Evolutionary conservation across 2,888 invertebrate species (phyloP).

Genomic region (Amblyteles armatorius): DNA sequence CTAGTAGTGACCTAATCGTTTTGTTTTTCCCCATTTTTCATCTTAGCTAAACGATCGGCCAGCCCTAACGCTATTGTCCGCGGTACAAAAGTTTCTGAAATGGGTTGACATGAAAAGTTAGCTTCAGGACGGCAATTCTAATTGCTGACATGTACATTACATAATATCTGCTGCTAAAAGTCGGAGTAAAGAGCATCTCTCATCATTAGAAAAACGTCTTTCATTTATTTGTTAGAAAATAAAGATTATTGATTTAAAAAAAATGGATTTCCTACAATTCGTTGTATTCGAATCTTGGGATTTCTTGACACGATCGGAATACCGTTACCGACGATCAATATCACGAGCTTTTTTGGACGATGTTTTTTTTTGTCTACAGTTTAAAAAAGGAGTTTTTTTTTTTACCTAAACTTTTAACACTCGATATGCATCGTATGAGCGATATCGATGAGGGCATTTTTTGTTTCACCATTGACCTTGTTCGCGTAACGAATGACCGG

Average conservation of each 20-base stretch:
- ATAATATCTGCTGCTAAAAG: neutral
- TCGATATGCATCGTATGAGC: neutral
- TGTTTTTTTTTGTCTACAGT: no score
- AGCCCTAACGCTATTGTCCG: neutral
- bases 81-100: neutral
- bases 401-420: neutral
- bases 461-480: constrained; percentile 22
- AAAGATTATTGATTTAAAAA: neutral
- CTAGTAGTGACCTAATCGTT: neutral
- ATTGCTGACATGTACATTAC: neutral
- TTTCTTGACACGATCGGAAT: no score
- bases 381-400: neutral
- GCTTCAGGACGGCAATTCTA: neutral
- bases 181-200: neutral
- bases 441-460: constrained; percentile 5
- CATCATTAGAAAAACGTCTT: neutral
- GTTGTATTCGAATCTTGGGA: no score
- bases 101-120: neutral
- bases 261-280: no score
- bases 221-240: neutral
- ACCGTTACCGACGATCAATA: no score
- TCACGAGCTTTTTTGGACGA: no score
- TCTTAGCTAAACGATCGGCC: neutral
- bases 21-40: neutral
- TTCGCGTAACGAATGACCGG: constrained; percentile 9